A percentile compares a stretch with the other conserved stretches of the same genome.
phyloP scores from a whole-genome alignment of 2,113 vertebrate species.

The Toxostoma redivivum region DNA sequence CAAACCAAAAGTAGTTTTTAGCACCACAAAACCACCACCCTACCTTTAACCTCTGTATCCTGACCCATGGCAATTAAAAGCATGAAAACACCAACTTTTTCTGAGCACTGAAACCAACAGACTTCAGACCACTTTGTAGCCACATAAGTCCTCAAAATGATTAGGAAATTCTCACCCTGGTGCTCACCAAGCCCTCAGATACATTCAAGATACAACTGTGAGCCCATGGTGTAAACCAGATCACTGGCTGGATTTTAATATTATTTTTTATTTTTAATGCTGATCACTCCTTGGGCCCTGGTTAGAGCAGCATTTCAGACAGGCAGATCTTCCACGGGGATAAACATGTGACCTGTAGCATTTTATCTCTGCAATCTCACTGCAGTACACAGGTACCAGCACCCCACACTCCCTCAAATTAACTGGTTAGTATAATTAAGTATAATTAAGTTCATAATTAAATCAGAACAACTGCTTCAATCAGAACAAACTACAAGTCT shows the following conservation, averaged over 20 bases:
- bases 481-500: not conserved
- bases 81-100: not conserved
- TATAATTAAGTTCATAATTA: not conserved
- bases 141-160: rapidly evolving
- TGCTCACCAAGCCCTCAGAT: not conserved
- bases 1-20: not conserved
- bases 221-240: not conserved
- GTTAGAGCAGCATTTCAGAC: not conserved
- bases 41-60: not conserved
- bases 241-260: rapidly evolving
- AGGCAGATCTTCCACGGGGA: not conserved
- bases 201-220: not conserved
- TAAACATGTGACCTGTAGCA: not conserved
- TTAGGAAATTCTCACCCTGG: not conserved
- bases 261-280: not conserved
- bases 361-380: not conserved
- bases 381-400: not conserved
- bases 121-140: not conserved
- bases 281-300: not conserved
- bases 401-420: not conserved
- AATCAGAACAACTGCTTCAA: not conserved
- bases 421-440: not conserved
- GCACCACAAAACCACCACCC: not conserved
- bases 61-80: rapidly evolving
- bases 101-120: not conserved